These are phyloP conservation scores for Scrobipalpa costella DNA, from an alignment of 2,888 invertebrate genomes.

Conservation along the genomic window DNA sequence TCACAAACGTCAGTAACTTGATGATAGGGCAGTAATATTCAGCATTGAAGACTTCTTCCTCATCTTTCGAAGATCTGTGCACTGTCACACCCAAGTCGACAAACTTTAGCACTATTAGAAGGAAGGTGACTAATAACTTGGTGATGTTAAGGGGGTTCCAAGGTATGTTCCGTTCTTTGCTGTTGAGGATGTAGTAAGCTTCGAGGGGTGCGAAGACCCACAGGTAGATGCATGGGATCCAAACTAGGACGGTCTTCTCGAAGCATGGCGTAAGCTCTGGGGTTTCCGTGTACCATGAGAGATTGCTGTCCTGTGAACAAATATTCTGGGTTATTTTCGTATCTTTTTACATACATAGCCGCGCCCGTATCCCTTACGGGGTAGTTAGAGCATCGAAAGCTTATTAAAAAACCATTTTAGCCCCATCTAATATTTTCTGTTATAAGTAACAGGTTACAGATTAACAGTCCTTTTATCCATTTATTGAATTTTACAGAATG, in stretches of 20 bases:
- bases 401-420: too few species aligned
- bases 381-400: too few species aligned
- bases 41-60: conserved; percentile 81
- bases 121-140: conserved; percentile 84
- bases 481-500: too few species aligned
- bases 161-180: conserved; percentile 89
- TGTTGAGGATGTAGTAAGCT: conserved; percentile 86
- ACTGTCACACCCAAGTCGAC: conserved; percentile 85
- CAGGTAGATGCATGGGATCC: conserved; percentile 93
- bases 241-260: conserved; percentile 93
- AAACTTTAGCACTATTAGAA: conserved; percentile 84
- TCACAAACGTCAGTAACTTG: conserved; percentile 91
- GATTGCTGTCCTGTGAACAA: conserved; percentile 85
- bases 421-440: too few species aligned
- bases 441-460: too few species aligned
- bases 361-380: too few species aligned
- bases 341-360: not conserved
- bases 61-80: conserved; percentile 75
- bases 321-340: not conserved
- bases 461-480: too few species aligned
- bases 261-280: conserved; percentile 96
- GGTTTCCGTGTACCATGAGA: conserved; percentile 90
- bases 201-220: conserved; percentile 90
- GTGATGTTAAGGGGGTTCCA: conserved; percentile 87
- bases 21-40: conserved; percentile 90